Evolutionary conservation across 2,888 invertebrate species (phyloP), one percentile per base, ranked within the genome.

Genomic region (Drosophila mimica): DNA sequence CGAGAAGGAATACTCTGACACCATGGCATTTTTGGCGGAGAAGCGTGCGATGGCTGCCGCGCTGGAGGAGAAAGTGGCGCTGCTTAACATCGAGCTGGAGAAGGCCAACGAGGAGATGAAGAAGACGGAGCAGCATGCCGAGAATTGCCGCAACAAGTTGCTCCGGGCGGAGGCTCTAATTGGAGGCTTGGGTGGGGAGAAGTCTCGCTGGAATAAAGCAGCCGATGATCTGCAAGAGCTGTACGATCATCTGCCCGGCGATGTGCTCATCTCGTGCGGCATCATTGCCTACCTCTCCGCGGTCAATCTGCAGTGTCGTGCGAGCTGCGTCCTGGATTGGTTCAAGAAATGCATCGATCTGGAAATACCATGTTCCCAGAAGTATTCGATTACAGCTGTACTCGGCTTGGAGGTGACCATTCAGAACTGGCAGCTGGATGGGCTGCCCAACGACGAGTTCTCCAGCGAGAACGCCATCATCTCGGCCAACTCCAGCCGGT

Each of bases 401-500:
- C 94, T 99, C 64, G 98, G 98, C 0, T 95, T 96, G 28, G 97
- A 98, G 75, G 97, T 98, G 36, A 96, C 96, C 58, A 92, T 93
- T 63, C 93, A 93, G 85, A 94, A 93, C 15, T 98, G 98, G 98
- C 97, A 97, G 90, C 95, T 98, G 88, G 96, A 96, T 89, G 98
- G 98, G 0, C 93, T 98, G 52, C 98, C 98, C 0, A 95, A 97
- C 11, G 98, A 98, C 92, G 94, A 95, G 15, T 95, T 98, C 83
- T 98, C 97, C 0, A 96, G 97, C 40, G 98, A 98, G 93, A 98
- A 98, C 71, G 98, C 97, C 4, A 96, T 98, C 53, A 95, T 98
- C 70, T 96, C 97, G 75, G 95, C 95, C 49, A 96, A 96, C 93
- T 97, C 98, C 0, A 95, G 96, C 25, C 95, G 98, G 40, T 98